A percentile compares a stretch with the other conserved stretches of the same genome.
Conservation (phyloP, 2,888 invertebrate genomes). For the Eucera pruinosa region DNA sequence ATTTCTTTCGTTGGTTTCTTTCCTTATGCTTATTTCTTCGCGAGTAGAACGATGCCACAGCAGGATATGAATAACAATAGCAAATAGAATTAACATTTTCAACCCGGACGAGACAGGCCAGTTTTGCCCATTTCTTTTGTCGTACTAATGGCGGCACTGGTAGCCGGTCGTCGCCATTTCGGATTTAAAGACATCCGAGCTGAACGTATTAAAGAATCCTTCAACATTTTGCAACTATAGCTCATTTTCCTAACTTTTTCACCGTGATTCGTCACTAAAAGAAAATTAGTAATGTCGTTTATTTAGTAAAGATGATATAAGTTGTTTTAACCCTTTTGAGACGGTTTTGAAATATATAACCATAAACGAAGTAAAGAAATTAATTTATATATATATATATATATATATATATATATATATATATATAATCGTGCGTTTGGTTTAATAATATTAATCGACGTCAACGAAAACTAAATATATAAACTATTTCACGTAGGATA, state of each 20-base stretch:
- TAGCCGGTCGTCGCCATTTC: no score
- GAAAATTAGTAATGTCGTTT: neutral
- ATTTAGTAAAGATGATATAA: neutral
- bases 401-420: neutral
- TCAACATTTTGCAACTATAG: neutral
- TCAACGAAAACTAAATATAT: slow-evolving; percentile 23
- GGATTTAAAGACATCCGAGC: no score
- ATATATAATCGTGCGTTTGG: neutral
- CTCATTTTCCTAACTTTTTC: neutral
- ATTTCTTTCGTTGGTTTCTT: neutral
- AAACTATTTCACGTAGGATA: neutral
- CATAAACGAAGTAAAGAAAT: neutral
- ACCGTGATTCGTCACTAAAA: slow-evolving; percentile 12
- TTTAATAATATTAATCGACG: neutral
- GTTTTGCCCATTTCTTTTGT: no score
- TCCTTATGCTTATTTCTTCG: slow-evolving; percentile 7
- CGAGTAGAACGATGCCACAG: slow-evolving; percentile 39
- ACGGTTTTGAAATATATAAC: slow-evolving; percentile 13
- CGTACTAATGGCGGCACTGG: no score
- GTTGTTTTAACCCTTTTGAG: slow-evolving; percentile 21
- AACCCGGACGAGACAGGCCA: no score
- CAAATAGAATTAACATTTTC: neutral
- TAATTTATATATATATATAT: neutral
- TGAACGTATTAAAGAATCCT: no score
- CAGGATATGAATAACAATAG: slow-evolving; percentile 9